Evolutionary conservation across 1,140 invertebrate species (phyloP).

Genomic region (Hormaphis cornu): DNA sequence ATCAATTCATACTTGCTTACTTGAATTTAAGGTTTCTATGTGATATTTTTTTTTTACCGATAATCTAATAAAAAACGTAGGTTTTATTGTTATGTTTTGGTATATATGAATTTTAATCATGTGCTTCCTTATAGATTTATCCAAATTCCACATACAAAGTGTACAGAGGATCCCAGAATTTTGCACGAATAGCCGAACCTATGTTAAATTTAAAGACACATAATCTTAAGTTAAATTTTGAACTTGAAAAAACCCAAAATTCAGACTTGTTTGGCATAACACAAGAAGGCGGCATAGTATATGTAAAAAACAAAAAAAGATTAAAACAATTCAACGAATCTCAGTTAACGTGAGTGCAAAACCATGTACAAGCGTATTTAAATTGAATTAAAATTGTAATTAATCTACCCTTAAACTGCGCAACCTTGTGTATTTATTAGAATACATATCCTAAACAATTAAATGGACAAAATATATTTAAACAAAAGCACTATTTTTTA

Average conservation of each 20-base stretch:
- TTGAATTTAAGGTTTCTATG: no score
- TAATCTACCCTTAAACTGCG: no score
- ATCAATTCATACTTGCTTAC: no score
- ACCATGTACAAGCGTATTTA: no score
- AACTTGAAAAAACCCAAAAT: background rate
- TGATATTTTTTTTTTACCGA: no score
- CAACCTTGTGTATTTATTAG: no score
- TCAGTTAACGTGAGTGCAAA: background rate
- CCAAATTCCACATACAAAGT: background rate
- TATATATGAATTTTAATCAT: no score
- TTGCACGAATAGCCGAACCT: background rate
- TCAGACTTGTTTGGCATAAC: background rate
- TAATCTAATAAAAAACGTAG: no score
- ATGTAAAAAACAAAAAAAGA: background rate
- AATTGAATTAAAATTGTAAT: no score
- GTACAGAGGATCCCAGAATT: background rate
- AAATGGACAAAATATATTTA: background rate
- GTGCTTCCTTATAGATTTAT: slow-evolving; percentile 26
- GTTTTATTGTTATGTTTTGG: no score
- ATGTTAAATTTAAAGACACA: background rate
- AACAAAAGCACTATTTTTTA: background rate
- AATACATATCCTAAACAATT: no score
- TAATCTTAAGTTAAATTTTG: background rate
- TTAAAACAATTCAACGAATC: slow-evolving; percentile 2
- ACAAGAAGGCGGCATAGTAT: background rate